A percentile compares a stretch with the other conserved stretches of the same genome.
phyloP scores from a whole-genome alignment of 2,797 vertebrate species.

The Cirrhinus molitorella region DNA sequence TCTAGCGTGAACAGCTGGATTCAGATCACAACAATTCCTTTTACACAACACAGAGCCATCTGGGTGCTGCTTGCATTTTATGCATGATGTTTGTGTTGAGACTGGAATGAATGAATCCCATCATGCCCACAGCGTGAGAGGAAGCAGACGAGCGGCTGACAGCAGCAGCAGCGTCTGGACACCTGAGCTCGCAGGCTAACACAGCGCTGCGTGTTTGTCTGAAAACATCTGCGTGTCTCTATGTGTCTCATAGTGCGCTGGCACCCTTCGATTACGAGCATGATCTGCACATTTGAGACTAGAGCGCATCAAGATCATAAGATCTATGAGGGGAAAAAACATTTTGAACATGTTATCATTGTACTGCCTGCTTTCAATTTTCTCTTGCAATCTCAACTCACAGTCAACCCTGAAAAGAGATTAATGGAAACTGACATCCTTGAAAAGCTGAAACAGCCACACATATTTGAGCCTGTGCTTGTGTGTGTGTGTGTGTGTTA shows the following conservation, averaged over 20 bases:
- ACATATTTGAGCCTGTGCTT: background rate
- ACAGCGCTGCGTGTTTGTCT: background rate
- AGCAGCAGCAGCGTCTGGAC: conserved; percentile 30
- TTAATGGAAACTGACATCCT: conserved; percentile 28
- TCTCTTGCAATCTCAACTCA: background rate
- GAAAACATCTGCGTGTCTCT: conserved; percentile 31
- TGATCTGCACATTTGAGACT: background rate
- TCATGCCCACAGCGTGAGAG: conserved; percentile 31
- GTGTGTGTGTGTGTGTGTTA: background rate
- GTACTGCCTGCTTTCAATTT: conserved; percentile 2
- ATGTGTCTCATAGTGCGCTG: background rate
- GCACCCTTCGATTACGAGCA: background rate
- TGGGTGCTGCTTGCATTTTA: background rate
- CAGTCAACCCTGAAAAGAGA: background rate
- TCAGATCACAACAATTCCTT: conserved; percentile 21
- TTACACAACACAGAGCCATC: conserved; percentile 16
- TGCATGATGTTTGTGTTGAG: conserved; percentile 25
- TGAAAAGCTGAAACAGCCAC: conserved; percentile 11
- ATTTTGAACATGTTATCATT: too few species aligned
- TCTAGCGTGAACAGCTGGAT: conserved; percentile 38
- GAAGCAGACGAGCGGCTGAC: conserved; percentile 23
- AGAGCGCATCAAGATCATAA: background rate
- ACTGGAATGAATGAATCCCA: conserved; percentile 31
- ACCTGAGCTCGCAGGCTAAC: conserved; percentile 38
- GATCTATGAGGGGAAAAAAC: too few species aligned